Percentiles rank a stretch among this genome's conserved stretches.
These are phyloP conservation scores for human DNA, from an alignment of 2,113 vertebrate genomes.

Conservation along the genomic window DNA sequence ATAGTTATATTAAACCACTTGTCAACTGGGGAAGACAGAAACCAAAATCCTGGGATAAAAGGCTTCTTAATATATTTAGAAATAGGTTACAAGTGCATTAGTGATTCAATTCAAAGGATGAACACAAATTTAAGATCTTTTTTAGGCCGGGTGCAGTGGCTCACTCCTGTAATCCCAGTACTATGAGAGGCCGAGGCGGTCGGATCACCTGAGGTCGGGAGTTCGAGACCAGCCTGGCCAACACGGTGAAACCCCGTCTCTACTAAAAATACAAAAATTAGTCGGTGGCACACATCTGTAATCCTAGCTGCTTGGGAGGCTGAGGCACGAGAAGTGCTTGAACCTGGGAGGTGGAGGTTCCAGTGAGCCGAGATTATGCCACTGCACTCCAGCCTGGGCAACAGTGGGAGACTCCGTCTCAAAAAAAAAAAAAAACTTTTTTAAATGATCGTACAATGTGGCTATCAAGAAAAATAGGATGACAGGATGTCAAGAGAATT, in stretches of 20 bases:
- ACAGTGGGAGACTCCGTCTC: no score
- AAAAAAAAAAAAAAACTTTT: not conserved
- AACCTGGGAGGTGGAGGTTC: no score
- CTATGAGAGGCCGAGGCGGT: not conserved
- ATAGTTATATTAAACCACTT: not conserved
- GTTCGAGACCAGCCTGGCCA: not conserved
- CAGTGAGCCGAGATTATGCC: no score
- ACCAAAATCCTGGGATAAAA: not conserved
- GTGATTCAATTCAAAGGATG: not conserved
- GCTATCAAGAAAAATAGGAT: not conserved
- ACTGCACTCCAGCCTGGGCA: no score
- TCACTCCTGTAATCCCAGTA: not conserved
- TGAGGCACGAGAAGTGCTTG: no score
- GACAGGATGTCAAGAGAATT: not conserved
- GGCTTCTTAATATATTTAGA: not conserved
- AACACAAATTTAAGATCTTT: not conserved
- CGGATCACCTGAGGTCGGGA: not conserved
- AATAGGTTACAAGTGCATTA: not conserved
- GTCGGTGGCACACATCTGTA: no score
- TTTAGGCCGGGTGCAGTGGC: not conserved
- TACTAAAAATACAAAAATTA: not conserved
- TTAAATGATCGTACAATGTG: not conserved
- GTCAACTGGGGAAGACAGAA: not conserved
- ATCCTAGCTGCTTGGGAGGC: no score
- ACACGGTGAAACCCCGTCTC: not conserved